phyloP scores from a whole-genome alignment of 2,888 invertebrate genomes.

The Malachius bipustulatus region DNA sequence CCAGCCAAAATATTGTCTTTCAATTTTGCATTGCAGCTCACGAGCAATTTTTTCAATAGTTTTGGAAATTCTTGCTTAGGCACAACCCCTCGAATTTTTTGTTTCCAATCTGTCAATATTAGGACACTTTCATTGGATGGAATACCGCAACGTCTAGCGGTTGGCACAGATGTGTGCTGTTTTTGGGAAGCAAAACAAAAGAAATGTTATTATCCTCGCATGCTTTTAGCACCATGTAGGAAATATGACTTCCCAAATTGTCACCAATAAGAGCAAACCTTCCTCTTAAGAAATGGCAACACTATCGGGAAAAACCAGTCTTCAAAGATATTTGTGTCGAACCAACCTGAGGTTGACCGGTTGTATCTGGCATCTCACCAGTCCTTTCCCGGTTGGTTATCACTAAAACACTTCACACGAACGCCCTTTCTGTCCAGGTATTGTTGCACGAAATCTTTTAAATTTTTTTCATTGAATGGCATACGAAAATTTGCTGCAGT shows the following conservation, averaged over 20 bases:
- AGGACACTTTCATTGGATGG: too few species aligned
- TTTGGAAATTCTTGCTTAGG: too few species aligned
- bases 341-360: slow-evolving; percentile 3
- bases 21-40: too few species aligned
- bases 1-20: too few species aligned
- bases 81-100: too few species aligned
- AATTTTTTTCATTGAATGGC: not conserved
- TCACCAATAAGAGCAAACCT: not conserved
- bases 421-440: slow-evolving; percentile 3
- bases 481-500: slow-evolving; percentile 2
- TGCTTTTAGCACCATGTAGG: slow-evolving; percentile 1
- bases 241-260: slow-evolving; percentile 3
- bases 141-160: too few species aligned
- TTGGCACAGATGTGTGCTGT: too few species aligned
- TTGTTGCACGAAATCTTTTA: slow-evolving; percentile 1
- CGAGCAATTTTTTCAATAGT: too few species aligned
- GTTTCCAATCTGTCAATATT: too few species aligned
- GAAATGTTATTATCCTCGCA: slow-evolving; percentile 3
- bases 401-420: not conserved
- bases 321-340: slow-evolving; percentile 1
- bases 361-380: not conserved
- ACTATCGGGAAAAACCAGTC: too few species aligned
- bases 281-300: too few species aligned
- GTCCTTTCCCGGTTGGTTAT: slow-evolving; percentile 1
- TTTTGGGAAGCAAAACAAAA: too few species aligned